Evolutionary conservation across 2,797 vertebrate genomes (phyloP), one percentile per base, ranked within the genome.

Genomic region (Halcyon smyrnensis): DNA sequence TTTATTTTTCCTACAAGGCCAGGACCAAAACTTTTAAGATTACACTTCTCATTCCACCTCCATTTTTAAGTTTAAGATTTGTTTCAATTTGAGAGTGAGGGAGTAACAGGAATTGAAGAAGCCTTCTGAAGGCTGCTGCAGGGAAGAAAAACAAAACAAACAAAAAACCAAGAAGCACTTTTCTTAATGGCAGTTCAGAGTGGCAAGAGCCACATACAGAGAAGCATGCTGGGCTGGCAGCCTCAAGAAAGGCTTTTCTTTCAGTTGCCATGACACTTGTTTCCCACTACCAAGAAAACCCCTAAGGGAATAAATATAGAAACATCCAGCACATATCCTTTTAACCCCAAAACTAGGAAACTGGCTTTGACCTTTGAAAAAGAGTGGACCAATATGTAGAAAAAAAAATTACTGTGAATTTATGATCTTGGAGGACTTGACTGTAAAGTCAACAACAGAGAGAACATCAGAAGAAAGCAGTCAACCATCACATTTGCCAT

Each of bases 101-200:
- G 6, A 34, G 32, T 57, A 89, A 30, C 15, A 48, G 27, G 14
- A 21, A 59, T 15, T 56, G 18, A 73, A 89, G 41, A 90, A 83
- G 76, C 20, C 34, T 92, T 88, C 60, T 41, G 48, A 93, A 77
- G 54, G 36, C n/a, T 91, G 63, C 73, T 80, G 23, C 20, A 88
- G 75, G 68, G 10, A 5, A 51, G 19, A 20, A 64, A 64, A 64
- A 11, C 20, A 32, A 64, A 90, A 34, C 9, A 64, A 89, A 39
- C 32, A 79, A 77, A 91, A 88, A 19, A 36, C 46, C 36, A 89
- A 56, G 36, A 10, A 94, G 23, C 45, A 57, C 64, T 90, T 84
- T 80, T 67, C 68, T 87, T 89, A 91, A 91, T 76, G 43, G 64
- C 51, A 94, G 65, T 91, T 97, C 87, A 85, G 77, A 91, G 67